Evolutionary conservation across 1,140 invertebrate species (phyloP).

Genomic region (Ceratina japonica): DNA sequence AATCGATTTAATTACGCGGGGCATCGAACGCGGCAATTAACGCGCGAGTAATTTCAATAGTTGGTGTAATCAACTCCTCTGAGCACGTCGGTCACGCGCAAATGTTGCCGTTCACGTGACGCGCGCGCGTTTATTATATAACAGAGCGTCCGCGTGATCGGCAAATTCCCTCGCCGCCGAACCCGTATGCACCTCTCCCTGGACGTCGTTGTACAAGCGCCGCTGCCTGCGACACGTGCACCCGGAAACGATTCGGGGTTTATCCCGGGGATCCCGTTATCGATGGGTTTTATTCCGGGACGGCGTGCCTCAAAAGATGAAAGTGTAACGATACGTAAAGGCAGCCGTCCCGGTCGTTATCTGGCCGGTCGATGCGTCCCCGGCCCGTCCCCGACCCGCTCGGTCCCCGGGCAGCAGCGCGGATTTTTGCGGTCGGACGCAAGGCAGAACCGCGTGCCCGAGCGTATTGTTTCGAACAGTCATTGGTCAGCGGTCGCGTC

Average conservation of each 20-base stretch:
- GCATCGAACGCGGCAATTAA: conserved; percentile 34
- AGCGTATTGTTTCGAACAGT: conserved; percentile 15
- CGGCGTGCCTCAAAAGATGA: conserved; percentile 5
- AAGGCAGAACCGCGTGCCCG: background rate
- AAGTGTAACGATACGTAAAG: conserved; percentile 6
- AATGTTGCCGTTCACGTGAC: conserved; percentile 23
- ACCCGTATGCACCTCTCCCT: too few relatives aligned
- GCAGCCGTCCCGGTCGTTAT: background rate
- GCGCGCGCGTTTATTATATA: conserved; percentile 13
- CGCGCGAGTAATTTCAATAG: conserved; percentile 38
- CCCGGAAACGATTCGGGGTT: conserved; percentile 6
- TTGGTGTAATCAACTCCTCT: conserved; percentile 11
- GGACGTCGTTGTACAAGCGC: background rate
- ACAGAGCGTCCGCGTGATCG: too few relatives aligned
- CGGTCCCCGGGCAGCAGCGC: background rate
- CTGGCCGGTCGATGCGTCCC: background rate
- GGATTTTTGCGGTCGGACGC: conserved; percentile 1
- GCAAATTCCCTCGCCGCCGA: too few relatives aligned
- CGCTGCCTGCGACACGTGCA: background rate
- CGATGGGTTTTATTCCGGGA: background rate
- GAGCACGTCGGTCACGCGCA: conserved; percentile 23
- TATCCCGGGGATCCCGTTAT: conserved; percentile 3
- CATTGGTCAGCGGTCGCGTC: conserved; percentile 14
- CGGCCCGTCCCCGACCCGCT: too few relatives aligned
- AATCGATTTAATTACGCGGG: conserved; percentile 37